Evolutionary conservation across 2,888 invertebrate species (phyloP).

Genomic region (Calameuta filiformis): DNA sequence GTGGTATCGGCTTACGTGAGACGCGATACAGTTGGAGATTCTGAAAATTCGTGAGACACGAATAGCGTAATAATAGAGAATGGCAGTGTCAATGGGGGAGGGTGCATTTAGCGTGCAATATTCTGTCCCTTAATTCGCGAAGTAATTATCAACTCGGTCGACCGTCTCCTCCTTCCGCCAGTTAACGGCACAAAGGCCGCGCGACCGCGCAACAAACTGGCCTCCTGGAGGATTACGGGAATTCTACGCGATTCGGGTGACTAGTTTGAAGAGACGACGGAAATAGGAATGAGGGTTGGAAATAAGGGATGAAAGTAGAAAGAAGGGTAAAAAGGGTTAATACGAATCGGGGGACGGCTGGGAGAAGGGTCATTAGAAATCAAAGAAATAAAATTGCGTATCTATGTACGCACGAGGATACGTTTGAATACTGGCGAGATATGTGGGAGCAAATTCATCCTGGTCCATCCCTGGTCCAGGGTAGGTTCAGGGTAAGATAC

Average conservation of each 20-base stretch:
- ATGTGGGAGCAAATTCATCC: not conserved
- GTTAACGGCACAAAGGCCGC: constrained; percentile 24
- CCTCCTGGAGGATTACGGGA: constrained; percentile 8
- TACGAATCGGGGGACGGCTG: no score
- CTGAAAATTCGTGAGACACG: no score
- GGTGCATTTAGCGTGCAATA: not conserved
- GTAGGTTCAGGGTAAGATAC: constrained; percentile 42
- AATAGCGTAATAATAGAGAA: no score
- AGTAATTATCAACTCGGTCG: constrained; percentile 13
- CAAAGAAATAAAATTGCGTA: no score
- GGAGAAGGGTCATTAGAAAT: no score
- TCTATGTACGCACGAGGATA: no score
- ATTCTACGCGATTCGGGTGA: constrained; percentile 18
- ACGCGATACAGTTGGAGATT: no score
- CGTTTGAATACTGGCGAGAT: not conserved
- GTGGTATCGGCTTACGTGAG: no score
- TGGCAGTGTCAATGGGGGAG: not conserved
- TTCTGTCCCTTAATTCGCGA: not conserved
- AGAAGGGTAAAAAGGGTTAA: constrained; percentile 11
- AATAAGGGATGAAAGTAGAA: constrained; percentile 3
- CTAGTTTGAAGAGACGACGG: constrained; percentile 14
- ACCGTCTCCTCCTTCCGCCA: not conserved
- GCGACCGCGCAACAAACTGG: constrained; percentile 26
- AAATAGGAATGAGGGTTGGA: no score
- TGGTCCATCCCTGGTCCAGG: no score